Conservation (phyloP, 2,113 vertebrate genomes). For the Crotalus viridis region DNA sequence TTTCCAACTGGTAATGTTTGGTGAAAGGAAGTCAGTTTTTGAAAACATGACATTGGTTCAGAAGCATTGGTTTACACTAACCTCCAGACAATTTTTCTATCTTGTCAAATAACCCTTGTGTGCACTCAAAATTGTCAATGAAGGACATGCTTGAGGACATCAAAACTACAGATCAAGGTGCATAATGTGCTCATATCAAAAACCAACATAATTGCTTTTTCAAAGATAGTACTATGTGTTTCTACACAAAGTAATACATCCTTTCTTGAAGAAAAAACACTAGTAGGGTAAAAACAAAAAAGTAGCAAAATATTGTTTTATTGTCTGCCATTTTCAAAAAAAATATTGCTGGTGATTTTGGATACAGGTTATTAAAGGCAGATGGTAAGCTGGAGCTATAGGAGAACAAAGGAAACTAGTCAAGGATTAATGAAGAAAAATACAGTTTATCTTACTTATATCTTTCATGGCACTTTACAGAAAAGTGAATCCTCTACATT, state of each 20-base stretch:
- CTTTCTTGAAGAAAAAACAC: background rate
- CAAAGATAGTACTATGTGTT: background rate
- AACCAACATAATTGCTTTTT: background rate
- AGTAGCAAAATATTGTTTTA: background rate
- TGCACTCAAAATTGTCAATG: background rate
- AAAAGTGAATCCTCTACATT: background rate
- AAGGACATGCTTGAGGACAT: background rate
- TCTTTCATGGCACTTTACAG: background rate
- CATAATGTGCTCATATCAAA: background rate
- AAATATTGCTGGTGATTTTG: background rate
- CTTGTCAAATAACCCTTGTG: background rate
- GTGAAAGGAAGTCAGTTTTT: background rate
- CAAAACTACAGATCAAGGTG: background rate
- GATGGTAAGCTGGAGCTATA: background rate
- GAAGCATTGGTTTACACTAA: background rate
- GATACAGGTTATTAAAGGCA: background rate
- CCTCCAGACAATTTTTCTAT: background rate
- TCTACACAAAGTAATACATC: background rate
- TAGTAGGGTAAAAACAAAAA: background rate
- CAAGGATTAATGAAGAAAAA: background rate
- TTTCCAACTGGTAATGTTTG: background rate
- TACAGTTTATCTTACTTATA: background rate
- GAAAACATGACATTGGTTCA: background rate
- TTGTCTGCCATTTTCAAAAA: background rate
- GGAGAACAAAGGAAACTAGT: background rate